These are phyloP conservation scores for Solea solea DNA, from an alignment of 2,113 vertebrate species.

Conservation along the genomic window DNA sequence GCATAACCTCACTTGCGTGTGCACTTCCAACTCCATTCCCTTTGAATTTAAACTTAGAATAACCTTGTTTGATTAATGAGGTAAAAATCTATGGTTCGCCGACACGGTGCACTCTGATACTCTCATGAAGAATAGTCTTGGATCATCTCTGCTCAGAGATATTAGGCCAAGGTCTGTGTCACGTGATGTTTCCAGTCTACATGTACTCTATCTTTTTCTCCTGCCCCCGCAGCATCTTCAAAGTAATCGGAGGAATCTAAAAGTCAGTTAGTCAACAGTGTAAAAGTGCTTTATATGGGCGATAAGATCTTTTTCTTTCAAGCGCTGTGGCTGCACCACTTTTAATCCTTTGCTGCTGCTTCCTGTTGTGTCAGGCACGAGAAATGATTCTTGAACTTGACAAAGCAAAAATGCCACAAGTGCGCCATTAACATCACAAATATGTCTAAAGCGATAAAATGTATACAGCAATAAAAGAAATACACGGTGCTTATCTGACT, in stretches of 20 bases:
- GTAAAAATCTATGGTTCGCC: constrained; percentile 38
- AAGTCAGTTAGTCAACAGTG: constrained; percentile 44
- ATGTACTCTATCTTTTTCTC: constrained; percentile 23
- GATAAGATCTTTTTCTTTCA: constrained; percentile 54
- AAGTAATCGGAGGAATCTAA: constrained; percentile 37
- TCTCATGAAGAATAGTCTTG: constrained; percentile 30
- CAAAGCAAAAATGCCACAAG: constrained; percentile 8
- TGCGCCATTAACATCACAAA: background rate
- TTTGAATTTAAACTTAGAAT: constrained; percentile 32
- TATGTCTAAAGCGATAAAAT: too few species aligned
- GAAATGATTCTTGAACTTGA: constrained; percentile 38
- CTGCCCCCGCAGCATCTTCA: constrained; percentile 28
- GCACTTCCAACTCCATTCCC: constrained; percentile 24
- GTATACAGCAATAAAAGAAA: constrained; percentile 1
- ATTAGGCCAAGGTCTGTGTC: constrained; percentile 51
- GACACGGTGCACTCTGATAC: constrained; percentile 49
- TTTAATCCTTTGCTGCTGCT: constrained; percentile 39
- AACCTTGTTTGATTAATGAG: constrained; percentile 73
- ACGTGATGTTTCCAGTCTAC: constrained; percentile 18
- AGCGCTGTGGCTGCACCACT: constrained; percentile 24
- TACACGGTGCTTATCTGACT: background rate
- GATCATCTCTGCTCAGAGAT: constrained; percentile 38
- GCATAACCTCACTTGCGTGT: constrained; percentile 8
- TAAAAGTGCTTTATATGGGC: constrained; percentile 47
- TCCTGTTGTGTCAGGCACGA: constrained; percentile 13